Percentiles rank a stretch among this genome's conserved stretches.
Evolutionary conservation across 2,113 vertebrate species (phyloP).

Genomic region (Nestor notabilis): DNA sequence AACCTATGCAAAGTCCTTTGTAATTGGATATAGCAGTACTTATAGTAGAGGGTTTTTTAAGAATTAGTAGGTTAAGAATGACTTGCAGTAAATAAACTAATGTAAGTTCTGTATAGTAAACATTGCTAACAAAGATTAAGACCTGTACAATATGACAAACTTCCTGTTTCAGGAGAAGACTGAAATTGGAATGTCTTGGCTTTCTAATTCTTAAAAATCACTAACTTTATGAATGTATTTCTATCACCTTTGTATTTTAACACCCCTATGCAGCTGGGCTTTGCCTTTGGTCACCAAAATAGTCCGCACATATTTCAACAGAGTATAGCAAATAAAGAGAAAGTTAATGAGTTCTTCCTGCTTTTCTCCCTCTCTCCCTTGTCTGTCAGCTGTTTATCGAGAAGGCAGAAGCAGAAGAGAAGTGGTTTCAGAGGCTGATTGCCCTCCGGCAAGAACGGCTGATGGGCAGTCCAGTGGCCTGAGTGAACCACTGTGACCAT

Average conservation of each 20-base stretch:
- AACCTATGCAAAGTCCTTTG: neutral
- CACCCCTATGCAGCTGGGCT: neutral
- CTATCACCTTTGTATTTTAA: neutral
- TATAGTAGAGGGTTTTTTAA: accelerated
- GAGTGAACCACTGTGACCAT: neutral
- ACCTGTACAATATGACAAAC: accelerated
- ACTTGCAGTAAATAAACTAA: neutral
- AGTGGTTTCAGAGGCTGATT: constrained; percentile 90
- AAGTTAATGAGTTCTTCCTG: neutral
- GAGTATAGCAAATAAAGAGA: accelerated
- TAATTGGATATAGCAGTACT: neutral
- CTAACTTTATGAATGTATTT: neutral
- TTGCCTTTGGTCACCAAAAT: neutral
- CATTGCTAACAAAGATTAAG: too few species aligned
- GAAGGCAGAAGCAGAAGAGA: constrained; percentile 90
- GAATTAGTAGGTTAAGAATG: neutral
- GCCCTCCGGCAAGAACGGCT: constrained; percentile 91
- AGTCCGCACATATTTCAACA: accelerated
- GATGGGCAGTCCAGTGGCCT: constrained; percentile 93
- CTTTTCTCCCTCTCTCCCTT: neutral
- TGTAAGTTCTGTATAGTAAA: accelerated
- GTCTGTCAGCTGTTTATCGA: constrained; percentile 87
- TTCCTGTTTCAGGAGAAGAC: neutral
- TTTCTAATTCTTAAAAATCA: accelerated
- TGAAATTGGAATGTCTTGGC: neutral